Evolutionary conservation across 2,888 invertebrate genomes (phyloP), one percentile per base, ranked within the genome.

Genomic region (Brachypalpus laphriformis): DNA sequence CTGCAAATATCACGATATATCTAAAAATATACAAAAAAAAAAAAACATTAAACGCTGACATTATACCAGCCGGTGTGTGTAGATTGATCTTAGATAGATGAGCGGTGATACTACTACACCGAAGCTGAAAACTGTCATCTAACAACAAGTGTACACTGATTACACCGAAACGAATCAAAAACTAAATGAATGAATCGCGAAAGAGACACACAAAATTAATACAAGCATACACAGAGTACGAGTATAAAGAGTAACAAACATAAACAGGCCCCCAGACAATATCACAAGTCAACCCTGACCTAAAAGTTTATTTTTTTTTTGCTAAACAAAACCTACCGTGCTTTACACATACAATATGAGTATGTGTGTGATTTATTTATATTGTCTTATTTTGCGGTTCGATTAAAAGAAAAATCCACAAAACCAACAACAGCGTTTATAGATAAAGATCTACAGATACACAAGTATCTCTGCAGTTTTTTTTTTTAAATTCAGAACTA

Each of bases 261-360:
- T 77, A 82, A 83, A 76, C 82, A 87, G 78, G 82, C 75, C 83
- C 83, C 86, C 87, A 87, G 82, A 87, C 87, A 88, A 87, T 88
- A 87, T 89, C 89, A 90, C 91, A 90, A 89, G 91, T 91, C 89
- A 91, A 91, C 91, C 91, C 91, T 91, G 91, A 91, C 91, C 91
- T 89, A 91, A 91, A 91, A 90, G 87, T 86, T 76, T 70, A 80
- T 87, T 87, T 81, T 87, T 65, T 66, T 86, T 88, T 89, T 85
- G 59, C 45, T 86, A 57, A 87, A 80, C 72, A 47, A 47, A 76
- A 51, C 71, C 71, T 54, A 68, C 54, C 16, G 54, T 65, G 63
- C 14, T 51, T 7, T 68, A 75, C 20, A 70, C 45, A 59, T 61
- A 16, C 40, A 18, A 20, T 40, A 34, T 1, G 75, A 45, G n/a